These are phyloP conservation scores for Anarhynchus alexandrinus DNA, from an alignment of 2,113 vertebrate species.

Conservation along the genomic window DNA sequence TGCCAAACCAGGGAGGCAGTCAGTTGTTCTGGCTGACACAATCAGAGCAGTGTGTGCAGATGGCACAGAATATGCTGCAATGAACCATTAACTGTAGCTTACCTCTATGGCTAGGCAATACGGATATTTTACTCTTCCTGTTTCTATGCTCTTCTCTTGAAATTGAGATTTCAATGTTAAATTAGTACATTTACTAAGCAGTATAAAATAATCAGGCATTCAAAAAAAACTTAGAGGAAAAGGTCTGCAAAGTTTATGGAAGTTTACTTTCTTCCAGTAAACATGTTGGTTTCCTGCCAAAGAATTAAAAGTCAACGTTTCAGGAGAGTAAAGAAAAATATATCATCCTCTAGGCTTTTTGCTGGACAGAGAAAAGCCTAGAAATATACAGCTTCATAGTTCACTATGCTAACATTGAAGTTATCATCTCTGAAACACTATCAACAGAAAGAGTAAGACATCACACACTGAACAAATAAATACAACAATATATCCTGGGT, in stretches of 20 bases:
- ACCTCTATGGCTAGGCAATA: neutral
- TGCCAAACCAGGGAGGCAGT: neutral
- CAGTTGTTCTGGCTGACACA: neutral
- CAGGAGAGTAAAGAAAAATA: neutral
- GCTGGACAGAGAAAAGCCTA: neutral
- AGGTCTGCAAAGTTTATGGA: neutral
- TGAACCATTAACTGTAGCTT: neutral
- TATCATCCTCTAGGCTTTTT: neutral
- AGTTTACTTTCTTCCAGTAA: neutral
- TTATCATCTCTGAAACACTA: neutral
- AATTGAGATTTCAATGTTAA: neutral
- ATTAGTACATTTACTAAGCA: neutral
- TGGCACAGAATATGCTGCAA: neutral
- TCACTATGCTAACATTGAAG: neutral
- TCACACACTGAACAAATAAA: neutral
- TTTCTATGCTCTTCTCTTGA: neutral
- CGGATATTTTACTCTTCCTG: neutral
- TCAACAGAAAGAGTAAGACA: neutral
- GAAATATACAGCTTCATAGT: neutral
- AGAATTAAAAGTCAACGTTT: neutral
- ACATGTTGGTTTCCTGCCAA: neutral
- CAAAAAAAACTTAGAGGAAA: neutral
- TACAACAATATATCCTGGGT: fast-evolving
- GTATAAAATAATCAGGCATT: neutral
- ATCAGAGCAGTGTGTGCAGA: neutral